A percentile compares a stretch with the other conserved stretches of the same genome.
Evolutionary conservation across 2,888 invertebrate genomes (phyloP).

Genomic region (Orchesella flavescens): DNA sequence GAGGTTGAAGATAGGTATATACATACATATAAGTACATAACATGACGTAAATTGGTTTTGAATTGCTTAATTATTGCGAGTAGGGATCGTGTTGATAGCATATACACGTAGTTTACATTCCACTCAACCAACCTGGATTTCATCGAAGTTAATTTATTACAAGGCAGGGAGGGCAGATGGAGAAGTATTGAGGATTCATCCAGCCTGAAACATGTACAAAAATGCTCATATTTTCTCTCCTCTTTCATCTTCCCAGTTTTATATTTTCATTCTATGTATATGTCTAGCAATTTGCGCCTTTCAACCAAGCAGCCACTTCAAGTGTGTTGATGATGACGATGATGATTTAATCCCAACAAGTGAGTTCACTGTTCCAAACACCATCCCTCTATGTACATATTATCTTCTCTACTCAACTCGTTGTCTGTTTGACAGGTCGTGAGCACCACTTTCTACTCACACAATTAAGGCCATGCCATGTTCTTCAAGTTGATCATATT

Average conservation of each 20-base stretch:
- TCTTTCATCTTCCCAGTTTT: neutral
- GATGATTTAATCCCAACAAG: conserved; percentile 61
- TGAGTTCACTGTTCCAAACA: conserved; percentile 34
- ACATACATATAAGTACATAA: no score
- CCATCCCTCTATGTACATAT: neutral
- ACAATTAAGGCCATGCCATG: no score
- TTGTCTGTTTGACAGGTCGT: conserved; percentile 5
- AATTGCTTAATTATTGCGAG: conserved; percentile 38
- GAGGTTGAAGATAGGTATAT: neutral
- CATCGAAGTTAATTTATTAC: conserved; percentile 37
- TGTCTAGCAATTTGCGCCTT: conserved; percentile 17
- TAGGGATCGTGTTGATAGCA: no score
- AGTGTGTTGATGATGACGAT: conserved; percentile 36
- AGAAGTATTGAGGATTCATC: conserved; percentile 24
- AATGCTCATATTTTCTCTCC: conserved; percentile 16
- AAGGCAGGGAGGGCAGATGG: neutral
- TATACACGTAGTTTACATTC: no score
- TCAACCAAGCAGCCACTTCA: conserved; percentile 14
- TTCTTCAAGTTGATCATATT: no score
- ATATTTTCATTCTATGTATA: conserved; percentile 27
- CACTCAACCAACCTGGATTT: conserved; percentile 19
- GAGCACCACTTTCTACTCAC: no score
- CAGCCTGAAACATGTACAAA: conserved; percentile 32
- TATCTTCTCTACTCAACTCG: neutral
- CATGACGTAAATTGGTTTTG: neutral